A percentile compares a stretch with the other conserved stretches of the same genome.
phyloP scores from a whole-genome alignment of 2,888 invertebrate genomes.

The Actias luna region DNA sequence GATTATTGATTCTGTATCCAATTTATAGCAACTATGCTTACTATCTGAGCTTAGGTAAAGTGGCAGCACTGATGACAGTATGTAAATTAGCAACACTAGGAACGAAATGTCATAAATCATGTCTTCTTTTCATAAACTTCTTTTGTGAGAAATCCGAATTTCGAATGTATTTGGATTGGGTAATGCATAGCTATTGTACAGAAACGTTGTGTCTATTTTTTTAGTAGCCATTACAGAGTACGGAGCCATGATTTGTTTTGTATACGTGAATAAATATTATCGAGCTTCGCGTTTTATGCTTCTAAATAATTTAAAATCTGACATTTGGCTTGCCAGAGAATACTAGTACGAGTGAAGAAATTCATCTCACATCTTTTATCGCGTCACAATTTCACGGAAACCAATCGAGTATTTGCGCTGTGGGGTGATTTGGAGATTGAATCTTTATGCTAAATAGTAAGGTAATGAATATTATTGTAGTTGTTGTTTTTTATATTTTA shows the following conservation, averaged over 20 bases:
- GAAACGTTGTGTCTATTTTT: slow-evolving; percentile 1
- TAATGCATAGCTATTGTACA: background rate
- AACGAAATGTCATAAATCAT: background rate
- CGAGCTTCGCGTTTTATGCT: background rate
- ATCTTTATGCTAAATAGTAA: background rate
- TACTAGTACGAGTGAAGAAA: slow-evolving; percentile 13
- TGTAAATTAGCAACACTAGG: background rate
- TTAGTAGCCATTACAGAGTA: background rate
- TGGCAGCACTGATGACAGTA: background rate
- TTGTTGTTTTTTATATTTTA: background rate
- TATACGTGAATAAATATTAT: slow-evolving; percentile 3
- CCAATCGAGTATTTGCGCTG: slow-evolving; percentile 45
- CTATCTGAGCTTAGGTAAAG: background rate
- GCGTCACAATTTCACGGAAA: slow-evolving; percentile 42
- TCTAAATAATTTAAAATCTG: slow-evolving; percentile 2
- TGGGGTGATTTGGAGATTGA: slow-evolving; percentile 14
- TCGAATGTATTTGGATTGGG: background rate
- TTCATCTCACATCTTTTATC: slow-evolving; percentile 27
- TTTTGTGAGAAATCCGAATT: slow-evolving; percentile 1
- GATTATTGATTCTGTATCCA: background rate
- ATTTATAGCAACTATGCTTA: no score
- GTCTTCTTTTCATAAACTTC: slow-evolving; percentile 5
- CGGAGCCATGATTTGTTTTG: background rate
- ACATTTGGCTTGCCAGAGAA: slow-evolving; percentile 9
- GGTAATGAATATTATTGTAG: slow-evolving; percentile 10